phyloP scores from a whole-genome alignment of 2,797 vertebrate species.

The Pempheris klunzingeri region DNA sequence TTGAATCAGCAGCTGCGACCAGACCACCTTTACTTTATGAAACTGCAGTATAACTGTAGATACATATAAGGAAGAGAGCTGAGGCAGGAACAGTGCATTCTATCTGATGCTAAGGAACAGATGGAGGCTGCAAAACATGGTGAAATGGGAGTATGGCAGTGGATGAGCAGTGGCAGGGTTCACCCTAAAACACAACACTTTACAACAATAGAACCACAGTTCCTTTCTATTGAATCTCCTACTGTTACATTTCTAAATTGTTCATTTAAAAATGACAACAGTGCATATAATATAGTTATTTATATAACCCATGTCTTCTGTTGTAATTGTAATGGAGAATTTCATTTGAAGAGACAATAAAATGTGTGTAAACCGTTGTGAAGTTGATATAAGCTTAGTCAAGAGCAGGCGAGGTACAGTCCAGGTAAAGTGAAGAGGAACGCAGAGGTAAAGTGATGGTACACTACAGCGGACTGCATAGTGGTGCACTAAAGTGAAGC shows the following conservation, averaged over 20 bases:
- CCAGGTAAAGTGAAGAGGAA: background rate
- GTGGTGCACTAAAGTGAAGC: background rate
- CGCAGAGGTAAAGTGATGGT: background rate
- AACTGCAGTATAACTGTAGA: background rate
- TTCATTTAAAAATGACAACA: background rate
- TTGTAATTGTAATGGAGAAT: background rate
- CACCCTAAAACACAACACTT: background rate
- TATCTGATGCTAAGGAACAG: background rate
- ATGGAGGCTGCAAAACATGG: background rate
- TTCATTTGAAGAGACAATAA: too few species aligned
- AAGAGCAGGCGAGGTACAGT: too few species aligned
- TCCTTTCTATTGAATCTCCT: background rate
- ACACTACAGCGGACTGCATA: background rate
- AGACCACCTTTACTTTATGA: background rate
- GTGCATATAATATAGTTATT: background rate
- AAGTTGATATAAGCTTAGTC: background rate
- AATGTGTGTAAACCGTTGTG: too few species aligned
- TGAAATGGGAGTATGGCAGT: background rate
- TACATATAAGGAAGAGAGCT: too few species aligned
- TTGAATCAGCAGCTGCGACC: conserved; percentile 6
- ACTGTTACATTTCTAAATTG: background rate
- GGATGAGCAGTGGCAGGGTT: background rate
- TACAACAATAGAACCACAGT: background rate
- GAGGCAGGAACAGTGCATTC: background rate
- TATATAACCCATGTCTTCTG: background rate